phyloP scores from a whole-genome alignment of 2,888 invertebrate genomes.

The Polymixis lichenea region DNA sequence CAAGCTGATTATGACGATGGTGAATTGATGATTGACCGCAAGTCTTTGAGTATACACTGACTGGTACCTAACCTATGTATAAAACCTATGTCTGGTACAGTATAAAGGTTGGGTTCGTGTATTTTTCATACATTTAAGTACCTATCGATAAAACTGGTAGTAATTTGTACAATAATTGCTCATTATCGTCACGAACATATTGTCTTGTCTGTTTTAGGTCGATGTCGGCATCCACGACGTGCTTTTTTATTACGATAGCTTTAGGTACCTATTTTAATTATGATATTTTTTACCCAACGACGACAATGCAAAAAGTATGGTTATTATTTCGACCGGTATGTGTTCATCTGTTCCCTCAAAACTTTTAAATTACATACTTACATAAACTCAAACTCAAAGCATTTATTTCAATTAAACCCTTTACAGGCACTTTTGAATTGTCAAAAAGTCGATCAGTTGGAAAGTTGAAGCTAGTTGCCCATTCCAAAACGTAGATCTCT shows the following conservation, averaged over 20 bases:
- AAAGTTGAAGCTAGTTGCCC: too few relatives aligned
- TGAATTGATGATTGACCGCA: too few relatives aligned
- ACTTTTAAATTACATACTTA: too few relatives aligned
- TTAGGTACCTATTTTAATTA: background rate
- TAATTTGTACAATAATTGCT: constrained; percentile 51
- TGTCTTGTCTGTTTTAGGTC: constrained; percentile 64
- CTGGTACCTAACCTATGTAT: background rate
- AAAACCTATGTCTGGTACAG: background rate
- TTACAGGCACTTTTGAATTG: too few relatives aligned
- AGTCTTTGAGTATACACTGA: background rate
- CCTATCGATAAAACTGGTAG: constrained; percentile 36
- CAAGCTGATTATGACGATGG: too few relatives aligned
- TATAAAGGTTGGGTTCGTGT: constrained; percentile 15
- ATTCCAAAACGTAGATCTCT: too few relatives aligned
- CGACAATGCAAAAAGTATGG: too few relatives aligned
- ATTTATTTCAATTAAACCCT: too few relatives aligned
- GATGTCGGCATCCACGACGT: constrained; percentile 43
- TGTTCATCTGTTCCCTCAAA: too few relatives aligned
- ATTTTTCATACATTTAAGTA: constrained; percentile 21
- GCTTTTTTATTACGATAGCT: constrained; percentile 21
- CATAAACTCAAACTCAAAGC: too few relatives aligned
- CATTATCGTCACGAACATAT: constrained; percentile 66
- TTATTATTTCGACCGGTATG: too few relatives aligned
- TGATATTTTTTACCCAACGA: background rate
- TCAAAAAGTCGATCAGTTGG: too few relatives aligned